Percentiles rank a stretch among this genome's conserved stretches.
Conservation (phyloP, 2,888 invertebrate genomes). For the Poecilus cupreus region DNA sequence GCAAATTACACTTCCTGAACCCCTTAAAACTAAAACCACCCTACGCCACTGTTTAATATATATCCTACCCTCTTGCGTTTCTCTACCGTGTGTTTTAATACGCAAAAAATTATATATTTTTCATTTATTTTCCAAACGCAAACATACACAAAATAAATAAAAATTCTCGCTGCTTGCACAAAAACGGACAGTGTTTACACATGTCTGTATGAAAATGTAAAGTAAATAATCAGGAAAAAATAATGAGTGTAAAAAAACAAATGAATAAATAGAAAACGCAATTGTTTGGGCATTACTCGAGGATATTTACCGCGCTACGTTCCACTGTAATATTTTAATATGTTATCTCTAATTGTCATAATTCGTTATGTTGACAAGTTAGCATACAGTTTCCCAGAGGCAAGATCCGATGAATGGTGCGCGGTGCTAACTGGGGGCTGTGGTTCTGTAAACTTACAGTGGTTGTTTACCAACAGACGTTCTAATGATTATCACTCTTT, state of each 20-base stretch:
- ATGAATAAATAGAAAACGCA: conserved; percentile 50
- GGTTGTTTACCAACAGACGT: conserved; percentile 34
- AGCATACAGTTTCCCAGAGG: conserved; percentile 12
- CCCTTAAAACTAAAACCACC: neutral
- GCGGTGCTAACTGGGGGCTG: conserved; percentile 6
- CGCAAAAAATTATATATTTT: conserved; percentile 49
- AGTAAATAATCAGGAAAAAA: conserved; percentile 58
- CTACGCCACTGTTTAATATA: neutral
- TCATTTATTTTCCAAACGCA: conserved; percentile 53
- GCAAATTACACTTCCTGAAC: neutral
- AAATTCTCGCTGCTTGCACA: conserved; percentile 52
- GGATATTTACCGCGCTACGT: conserved; percentile 23
- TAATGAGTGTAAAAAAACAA: conserved; percentile 55
- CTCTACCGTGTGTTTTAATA: neutral
- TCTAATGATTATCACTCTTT: conserved; percentile 43
- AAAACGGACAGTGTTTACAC: conserved; percentile 44
- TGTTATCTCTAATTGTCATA: conserved; percentile 53
- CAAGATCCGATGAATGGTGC: neutral
- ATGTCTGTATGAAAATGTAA: conserved; percentile 56
- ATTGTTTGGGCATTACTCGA: conserved; percentile 1
- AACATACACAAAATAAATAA: conserved; percentile 54
- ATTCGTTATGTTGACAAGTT: conserved; percentile 20
- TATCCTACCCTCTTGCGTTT: neutral
- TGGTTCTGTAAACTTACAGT: conserved; percentile 33
- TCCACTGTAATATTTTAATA: conserved; percentile 53